Evolutionary conservation across 2,797 vertebrate genomes (phyloP), one percentile per base, ranked within the genome.

Genomic region (Sebastes jordani): DNA sequence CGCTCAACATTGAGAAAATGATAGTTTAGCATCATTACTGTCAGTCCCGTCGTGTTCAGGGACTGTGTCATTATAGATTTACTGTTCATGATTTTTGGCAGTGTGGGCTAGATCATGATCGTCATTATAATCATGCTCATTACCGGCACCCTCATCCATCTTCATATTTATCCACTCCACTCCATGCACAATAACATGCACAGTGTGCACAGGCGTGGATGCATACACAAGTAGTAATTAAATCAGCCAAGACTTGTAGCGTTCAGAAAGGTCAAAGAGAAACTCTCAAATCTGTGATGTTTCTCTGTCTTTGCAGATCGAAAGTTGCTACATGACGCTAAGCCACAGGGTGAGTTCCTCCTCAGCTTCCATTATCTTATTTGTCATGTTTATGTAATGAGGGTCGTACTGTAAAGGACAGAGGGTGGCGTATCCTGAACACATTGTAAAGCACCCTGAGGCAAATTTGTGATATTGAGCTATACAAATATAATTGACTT

Each of bases 271-370:
- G 9, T 72, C 65, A 18, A 29, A 14, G 58, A 65, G 64, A 56
- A 77, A 73, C 27, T 69, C 52, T 62, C 7, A 63, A 71, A 74
- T 14, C 0, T 27, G 7, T 87, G 38, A 65, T 74, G 22, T 94
- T 86, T 96, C 81, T 96, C 86, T 96, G 91, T 96, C 91, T 95
- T 88, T 97, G 94, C 97, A 98, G 98, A 98, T 97, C 97, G 97
- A 95, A 99, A 98, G 95, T 94, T 97, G 96, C 96, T 97, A 86
- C 97, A 98, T 93, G 98, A 99, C 92, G 96, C 96, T 84, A 98
- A 98, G 93, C 96, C 97, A 86, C 97, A 96, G 95, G 98, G 98
- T 99, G 97, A 98, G 97, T 98, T 78, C 56, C 78, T 80, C 73
- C 71, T 82, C 71, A n/a, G 10, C 72, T 72, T 72, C 69, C 29